A percentile compares a stretch with the other conserved stretches of the same genome.
phyloP scores from a whole-genome alignment of 2,888 invertebrate species.

The Hetaerina titia region DNA sequence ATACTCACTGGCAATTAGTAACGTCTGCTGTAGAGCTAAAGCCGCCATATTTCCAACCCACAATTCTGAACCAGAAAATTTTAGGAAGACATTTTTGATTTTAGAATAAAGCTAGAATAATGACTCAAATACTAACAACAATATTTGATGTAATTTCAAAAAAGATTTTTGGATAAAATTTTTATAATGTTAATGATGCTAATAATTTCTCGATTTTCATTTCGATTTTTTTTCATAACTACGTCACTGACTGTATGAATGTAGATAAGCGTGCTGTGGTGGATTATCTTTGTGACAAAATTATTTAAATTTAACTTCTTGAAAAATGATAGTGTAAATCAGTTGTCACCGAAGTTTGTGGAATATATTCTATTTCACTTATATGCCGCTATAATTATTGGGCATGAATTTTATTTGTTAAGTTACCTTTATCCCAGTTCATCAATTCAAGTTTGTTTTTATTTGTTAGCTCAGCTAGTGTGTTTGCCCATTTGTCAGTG shows the following conservation, averaged over 20 bases:
- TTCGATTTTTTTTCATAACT: not conserved
- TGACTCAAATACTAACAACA: too few relatives aligned
- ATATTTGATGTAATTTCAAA: not conserved
- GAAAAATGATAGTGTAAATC: not conserved
- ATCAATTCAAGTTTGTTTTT: not conserved
- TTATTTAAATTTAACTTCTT: not conserved
- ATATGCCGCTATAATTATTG: not conserved
- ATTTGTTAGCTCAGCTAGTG: not conserved
- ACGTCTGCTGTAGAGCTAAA: conserved; percentile 49
- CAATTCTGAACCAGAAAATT: not conserved
- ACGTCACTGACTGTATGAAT: not conserved
- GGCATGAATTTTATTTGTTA: not conserved
- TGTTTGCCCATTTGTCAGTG: not conserved
- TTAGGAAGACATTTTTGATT: not conserved
- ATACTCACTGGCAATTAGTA: conserved; percentile 49
- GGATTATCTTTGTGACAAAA: not conserved
- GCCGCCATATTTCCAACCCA: conserved; percentile 63
- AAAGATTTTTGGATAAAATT: not conserved
- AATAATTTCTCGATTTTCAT: not conserved
- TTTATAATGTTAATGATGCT: not conserved
- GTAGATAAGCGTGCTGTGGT: not conserved
- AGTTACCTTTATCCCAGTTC: not conserved
- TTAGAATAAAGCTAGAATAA: not conserved
- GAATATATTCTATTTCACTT: not conserved
- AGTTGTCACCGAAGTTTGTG: not conserved